phyloP scores from a whole-genome alignment of 2,113 vertebrate species.

The Trogon melanurus region DNA sequence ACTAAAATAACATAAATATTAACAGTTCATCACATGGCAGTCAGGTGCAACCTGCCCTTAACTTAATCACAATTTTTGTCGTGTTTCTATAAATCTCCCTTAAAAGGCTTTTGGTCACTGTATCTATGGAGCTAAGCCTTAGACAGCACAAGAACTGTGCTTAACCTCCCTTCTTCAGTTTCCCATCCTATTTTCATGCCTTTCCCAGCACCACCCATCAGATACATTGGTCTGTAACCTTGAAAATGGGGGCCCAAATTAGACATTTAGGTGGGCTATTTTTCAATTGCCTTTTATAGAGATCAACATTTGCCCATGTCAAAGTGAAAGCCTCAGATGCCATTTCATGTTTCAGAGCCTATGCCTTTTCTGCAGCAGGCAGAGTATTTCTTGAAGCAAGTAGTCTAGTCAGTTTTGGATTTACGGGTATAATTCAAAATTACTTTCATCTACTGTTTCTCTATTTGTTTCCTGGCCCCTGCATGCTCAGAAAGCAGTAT shows the following conservation, averaged over 20 bases:
- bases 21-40: background rate
- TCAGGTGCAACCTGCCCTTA: background rate
- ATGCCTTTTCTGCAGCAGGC: background rate
- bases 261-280: background rate
- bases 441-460: background rate
- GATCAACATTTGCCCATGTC: accelerated
- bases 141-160: background rate
- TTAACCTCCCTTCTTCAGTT: background rate
- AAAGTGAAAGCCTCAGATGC: background rate
- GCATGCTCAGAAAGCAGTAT: background rate
- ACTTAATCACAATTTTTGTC: background rate
- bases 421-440: background rate
- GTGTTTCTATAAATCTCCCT: background rate
- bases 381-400: background rate
- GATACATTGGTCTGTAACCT: background rate
- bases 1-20: background rate
- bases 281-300: background rate
- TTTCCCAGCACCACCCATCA: background rate
- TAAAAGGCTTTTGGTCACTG: background rate
- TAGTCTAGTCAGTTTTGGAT: background rate
- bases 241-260: background rate
- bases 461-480: background rate
- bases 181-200: background rate
- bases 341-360: background rate
- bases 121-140: background rate